Conservation (phyloP, 2,888 invertebrate genomes). For the Smittia sp. region DNA sequence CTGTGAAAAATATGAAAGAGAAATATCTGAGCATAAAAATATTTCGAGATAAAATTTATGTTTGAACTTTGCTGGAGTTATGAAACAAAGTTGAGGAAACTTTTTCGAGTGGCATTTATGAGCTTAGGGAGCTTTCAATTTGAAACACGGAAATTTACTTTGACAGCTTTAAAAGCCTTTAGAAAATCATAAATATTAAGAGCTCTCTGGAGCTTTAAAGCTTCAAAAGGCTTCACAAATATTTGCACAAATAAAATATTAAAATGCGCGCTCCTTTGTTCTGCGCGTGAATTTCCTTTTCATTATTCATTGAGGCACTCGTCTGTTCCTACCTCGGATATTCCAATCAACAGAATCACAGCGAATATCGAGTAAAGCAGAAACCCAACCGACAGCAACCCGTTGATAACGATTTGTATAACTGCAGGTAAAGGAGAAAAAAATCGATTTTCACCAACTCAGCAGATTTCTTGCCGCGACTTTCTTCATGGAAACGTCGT, state of each 20-base stretch:
- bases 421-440: not conserved
- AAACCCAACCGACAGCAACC: not conserved
- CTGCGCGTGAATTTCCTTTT: not conserved
- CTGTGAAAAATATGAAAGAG: not conserved
- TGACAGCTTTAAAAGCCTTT: too few species aligned
- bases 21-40: not conserved
- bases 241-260: too few species aligned
- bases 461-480: not conserved
- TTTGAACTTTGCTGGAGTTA: too few species aligned
- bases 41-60: not conserved
- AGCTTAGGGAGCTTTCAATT: too few species aligned
- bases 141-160: too few species aligned
- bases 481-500: not conserved
- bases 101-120: too few species aligned
- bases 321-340: slow-evolving; percentile 3
- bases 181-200: too few species aligned
- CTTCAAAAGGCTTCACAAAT: too few species aligned
- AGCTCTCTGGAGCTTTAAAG: too few species aligned
- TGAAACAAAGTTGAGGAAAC: too few species aligned
- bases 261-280: too few species aligned
- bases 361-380: slow-evolving; percentile 1
- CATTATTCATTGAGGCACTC: not conserved
- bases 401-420: slow-evolving; percentile 17
- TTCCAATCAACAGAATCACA: slow-evolving; percentile 20
- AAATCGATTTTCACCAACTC: not conserved